Conservation (phyloP, 2,113 vertebrate species). For the Arizona elegans region DNA sequence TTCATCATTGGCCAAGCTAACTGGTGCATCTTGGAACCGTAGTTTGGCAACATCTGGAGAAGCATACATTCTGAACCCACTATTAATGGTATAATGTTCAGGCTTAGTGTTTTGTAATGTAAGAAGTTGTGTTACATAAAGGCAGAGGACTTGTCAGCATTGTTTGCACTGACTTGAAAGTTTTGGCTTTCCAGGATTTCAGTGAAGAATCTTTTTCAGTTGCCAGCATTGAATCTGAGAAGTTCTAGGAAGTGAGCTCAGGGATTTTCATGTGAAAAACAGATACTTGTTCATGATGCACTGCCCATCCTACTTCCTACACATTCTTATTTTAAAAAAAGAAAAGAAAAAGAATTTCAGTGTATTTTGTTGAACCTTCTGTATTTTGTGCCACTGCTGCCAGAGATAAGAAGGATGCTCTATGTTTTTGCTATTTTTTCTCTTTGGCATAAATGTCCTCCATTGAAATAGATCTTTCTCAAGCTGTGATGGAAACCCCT, state of each 20-base stretch:
- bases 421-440: accelerated
- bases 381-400: neutral
- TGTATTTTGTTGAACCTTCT: neutral
- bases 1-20: neutral
- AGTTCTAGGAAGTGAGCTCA: neutral
- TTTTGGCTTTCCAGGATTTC: neutral
- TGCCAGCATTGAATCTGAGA: neutral
- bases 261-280: neutral
- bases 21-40: neutral
- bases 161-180: neutral
- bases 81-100: neutral
- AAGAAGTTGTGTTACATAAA: neutral
- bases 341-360: neutral
- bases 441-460: neutral
- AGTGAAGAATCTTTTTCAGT: neutral
- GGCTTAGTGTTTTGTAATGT: neutral
- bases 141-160: neutral
- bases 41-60: neutral
- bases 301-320: neutral
- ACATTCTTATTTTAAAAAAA: neutral
- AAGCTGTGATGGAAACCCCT: neutral
- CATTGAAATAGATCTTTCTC: neutral
- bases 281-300: neutral
- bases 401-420: accelerated
- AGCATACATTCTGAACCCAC: neutral